These are phyloP conservation scores for Lasioglossum leucozonium DNA, from an alignment of 2,888 invertebrate genomes.

Conservation along the genomic window DNA sequence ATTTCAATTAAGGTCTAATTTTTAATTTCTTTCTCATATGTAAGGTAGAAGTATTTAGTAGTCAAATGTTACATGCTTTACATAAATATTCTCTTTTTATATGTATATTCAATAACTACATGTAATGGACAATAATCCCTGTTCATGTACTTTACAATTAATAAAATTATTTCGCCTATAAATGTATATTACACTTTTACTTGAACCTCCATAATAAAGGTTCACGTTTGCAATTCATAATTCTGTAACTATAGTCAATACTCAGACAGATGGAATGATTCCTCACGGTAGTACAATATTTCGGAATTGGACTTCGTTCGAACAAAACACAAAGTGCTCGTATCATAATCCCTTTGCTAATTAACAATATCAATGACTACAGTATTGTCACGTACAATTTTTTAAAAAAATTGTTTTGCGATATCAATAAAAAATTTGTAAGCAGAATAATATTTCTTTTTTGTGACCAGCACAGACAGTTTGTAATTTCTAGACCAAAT, in stretches of 20 bases:
- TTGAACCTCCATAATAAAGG: constrained; percentile 25
- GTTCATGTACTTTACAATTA: constrained; percentile 38
- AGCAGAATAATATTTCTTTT: constrained; percentile 29
- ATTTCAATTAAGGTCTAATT: constrained; percentile 15
- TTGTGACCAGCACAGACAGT: constrained; percentile 58
- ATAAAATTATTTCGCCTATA: constrained; percentile 59
- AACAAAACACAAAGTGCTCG: constrained; percentile 26
- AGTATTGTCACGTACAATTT: constrained; percentile 41
- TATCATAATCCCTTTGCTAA: constrained; percentile 31
- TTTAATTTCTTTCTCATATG: constrained; percentile 21
- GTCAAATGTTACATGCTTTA: constrained; percentile 30
- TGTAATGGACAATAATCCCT: constrained; percentile 22
- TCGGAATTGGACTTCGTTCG: constrained; percentile 45
- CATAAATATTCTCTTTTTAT: constrained; percentile 32
- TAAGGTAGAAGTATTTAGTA: constrained; percentile 26
- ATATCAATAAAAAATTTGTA: constrained; percentile 43
- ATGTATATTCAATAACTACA: constrained; percentile 45
- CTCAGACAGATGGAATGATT: constrained; percentile 64
- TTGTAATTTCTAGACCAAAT: constrained; percentile 36
- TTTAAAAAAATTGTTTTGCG: constrained; percentile 12
- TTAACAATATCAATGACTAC: constrained; percentile 20
- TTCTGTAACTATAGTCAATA: constrained; percentile 37
- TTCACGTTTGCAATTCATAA: constrained; percentile 28
- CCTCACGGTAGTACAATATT: constrained; percentile 36
- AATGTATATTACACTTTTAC: constrained; percentile 47